A percentile compares a stretch with the other conserved stretches of the same genome.
Conservation (phyloP, 2,888 invertebrate species). For the Plagodis dolabraria region DNA sequence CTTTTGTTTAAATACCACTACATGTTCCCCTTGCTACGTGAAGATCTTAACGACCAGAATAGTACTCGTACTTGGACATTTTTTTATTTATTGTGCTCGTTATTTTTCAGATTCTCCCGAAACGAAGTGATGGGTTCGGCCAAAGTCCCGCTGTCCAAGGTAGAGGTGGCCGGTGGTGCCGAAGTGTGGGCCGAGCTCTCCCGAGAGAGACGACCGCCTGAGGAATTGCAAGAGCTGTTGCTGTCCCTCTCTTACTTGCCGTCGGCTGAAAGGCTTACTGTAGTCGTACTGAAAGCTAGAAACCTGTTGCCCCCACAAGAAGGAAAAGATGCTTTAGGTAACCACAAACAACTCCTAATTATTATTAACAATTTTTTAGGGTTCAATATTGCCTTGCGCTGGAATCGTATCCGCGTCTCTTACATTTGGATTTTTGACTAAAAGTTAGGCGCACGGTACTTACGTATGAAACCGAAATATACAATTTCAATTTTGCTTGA, state of each 20-base stretch:
- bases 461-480: too few relatives aligned
- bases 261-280: slow-evolving; percentile 93
- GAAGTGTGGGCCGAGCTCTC: slow-evolving; percentile 96
- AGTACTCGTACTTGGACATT: too few relatives aligned
- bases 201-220: slow-evolving; percentile 91
- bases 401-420: too few relatives aligned
- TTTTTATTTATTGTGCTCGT: too few relatives aligned
- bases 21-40: too few relatives aligned
- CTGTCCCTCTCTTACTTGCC: slow-evolving; percentile 94
- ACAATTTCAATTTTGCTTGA: too few relatives aligned
- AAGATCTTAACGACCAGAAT: too few relatives aligned
- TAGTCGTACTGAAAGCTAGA: slow-evolving; percentile 92
- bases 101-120: slow-evolving; percentile 88
- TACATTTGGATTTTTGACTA: too few relatives aligned
- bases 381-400: too few relatives aligned
- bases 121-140: slow-evolving; percentile 96
- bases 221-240: slow-evolving; percentile 92
- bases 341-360: not conserved
- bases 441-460: too few relatives aligned
- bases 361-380: too few relatives aligned
- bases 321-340: slow-evolving; percentile 87
- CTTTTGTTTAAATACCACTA: too few relatives aligned
- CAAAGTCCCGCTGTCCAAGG: slow-evolving; percentile 89
- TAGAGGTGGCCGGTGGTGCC: slow-evolving; percentile 90
- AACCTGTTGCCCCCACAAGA: slow-evolving; percentile 91